Evolutionary conservation across 2,113 vertebrate species (phyloP).

Genomic region (Otus sunia): DNA sequence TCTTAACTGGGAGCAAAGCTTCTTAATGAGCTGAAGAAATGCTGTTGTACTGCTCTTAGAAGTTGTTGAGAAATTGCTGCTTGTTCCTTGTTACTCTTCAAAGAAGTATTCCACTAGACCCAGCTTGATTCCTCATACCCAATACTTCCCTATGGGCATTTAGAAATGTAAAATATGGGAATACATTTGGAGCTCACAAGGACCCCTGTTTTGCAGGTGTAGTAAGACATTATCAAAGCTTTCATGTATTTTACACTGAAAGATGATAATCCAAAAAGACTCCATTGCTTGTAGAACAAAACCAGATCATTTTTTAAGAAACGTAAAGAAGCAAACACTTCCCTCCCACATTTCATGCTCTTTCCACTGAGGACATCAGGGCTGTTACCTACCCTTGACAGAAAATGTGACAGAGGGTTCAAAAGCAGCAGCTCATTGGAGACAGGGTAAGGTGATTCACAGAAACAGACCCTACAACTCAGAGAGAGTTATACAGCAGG

Average conservation of each 20-base stretch:
- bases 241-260: not conserved
- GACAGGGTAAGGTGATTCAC: not conserved
- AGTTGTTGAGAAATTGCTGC: not conserved
- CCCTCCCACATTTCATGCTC: not conserved
- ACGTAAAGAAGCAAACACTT: not conserved
- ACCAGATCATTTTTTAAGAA: not conserved
- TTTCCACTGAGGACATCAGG: not conserved
- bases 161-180: not conserved
- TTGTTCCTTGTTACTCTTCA: not conserved
- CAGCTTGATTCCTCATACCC: not conserved
- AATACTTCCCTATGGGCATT: not conserved
- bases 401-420: not conserved
- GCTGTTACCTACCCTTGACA: not conserved
- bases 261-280: not conserved
- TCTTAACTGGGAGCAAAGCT: not conserved
- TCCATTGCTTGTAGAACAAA: not conserved
- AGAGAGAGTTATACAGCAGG: too few relatives aligned
- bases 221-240: not conserved
- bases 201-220: not conserved
- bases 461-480: too few relatives aligned
- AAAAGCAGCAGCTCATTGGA: not conserved
- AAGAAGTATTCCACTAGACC: not conserved
- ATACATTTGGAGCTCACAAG: not conserved
- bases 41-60: not conserved
- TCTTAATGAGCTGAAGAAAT: not conserved